Percentiles rank a stretch among this genome's conserved stretches.
Conservation (phyloP, 1,140 invertebrate species). For the Centruroides sculpturatus region DNA sequence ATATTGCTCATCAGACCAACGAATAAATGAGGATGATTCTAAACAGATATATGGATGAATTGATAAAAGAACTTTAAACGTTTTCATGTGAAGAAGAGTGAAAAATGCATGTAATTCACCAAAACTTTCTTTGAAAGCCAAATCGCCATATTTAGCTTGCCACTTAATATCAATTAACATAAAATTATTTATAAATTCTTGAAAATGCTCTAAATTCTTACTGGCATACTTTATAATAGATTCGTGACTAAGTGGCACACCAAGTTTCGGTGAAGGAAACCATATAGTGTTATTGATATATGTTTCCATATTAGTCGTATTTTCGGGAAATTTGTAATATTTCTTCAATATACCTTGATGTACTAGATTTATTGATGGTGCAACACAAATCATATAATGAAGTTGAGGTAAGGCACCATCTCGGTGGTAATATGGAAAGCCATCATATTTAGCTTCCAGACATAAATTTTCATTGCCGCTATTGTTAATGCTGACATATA, state of each 20-base stretch:
- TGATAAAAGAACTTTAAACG: constrained; percentile 66
- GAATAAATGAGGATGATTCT: constrained; percentile 1
- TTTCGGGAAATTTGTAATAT: constrained; percentile 1
- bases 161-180: constrained; percentile 37
- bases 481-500: constrained; percentile 44
- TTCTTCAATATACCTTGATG: constrained; percentile 44
- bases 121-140: constrained; percentile 32
- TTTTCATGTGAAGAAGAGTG: constrained; percentile 56
- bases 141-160: constrained; percentile 35
- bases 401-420: constrained; percentile 50
- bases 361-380: constrained; percentile 55
- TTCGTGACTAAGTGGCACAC: constrained; percentile 10
- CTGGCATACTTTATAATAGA: constrained; percentile 17
- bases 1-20: neutral
- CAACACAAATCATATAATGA: constrained; percentile 72
- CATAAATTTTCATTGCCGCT: constrained; percentile 37
- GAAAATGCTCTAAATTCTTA: constrained; percentile 27
- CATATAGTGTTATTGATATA: constrained; percentile 6
- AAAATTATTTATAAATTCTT: constrained; percentile 26
- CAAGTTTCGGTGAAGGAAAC: neutral
- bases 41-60: constrained; percentile 49
- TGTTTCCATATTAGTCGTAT: neutral
- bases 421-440: constrained; percentile 47
- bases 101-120: constrained; percentile 65
- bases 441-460: constrained; percentile 51